Evolutionary conservation across 2,888 invertebrate genomes (phyloP).

Genomic region (Lymantria dispar): DNA sequence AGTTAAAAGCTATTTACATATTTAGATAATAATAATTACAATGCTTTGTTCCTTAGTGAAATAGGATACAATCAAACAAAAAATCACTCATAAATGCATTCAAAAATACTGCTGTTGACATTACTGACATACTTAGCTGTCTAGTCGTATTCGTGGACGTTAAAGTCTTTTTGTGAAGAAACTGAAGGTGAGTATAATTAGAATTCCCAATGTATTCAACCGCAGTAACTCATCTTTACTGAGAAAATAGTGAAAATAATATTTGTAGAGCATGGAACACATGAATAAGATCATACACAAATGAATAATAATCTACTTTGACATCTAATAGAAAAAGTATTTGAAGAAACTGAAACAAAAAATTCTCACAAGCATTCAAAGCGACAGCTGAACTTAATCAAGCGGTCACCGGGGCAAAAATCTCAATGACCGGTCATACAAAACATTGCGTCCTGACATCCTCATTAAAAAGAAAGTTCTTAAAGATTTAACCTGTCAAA

Average conservation of each 20-base stretch:
- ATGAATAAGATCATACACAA: background rate
- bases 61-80: background rate
- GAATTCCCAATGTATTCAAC: slow-evolving; percentile 57
- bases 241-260: slow-evolving; percentile 8
- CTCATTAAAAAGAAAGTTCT: slow-evolving; percentile 17
- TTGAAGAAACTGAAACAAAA: too few relatives aligned
- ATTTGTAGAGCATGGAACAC: background rate
- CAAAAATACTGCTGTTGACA: slow-evolving; percentile 39
- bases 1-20: too few relatives aligned
- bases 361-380: too few relatives aligned
- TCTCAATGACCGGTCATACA: slow-evolving; percentile 36
- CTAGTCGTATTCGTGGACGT: slow-evolving; percentile 38
- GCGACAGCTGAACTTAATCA: slow-evolving; percentile 45
- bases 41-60: background rate
- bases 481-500: slow-evolving; percentile 6
- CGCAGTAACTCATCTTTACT: slow-evolving; percentile 43
- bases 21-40: too few relatives aligned
- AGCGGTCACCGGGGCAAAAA: slow-evolving; percentile 40
- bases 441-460: slow-evolving; percentile 14
- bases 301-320: background rate
- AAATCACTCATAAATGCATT: slow-evolving; percentile 13
- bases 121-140: slow-evolving; percentile 62
- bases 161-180: slow-evolving; percentile 45
- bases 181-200: slow-evolving; percentile 46
- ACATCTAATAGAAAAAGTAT: too few relatives aligned